These are phyloP conservation scores for Dilophus febrilis DNA, from an alignment of 2,888 invertebrate species.

Conservation along the genomic window DNA sequence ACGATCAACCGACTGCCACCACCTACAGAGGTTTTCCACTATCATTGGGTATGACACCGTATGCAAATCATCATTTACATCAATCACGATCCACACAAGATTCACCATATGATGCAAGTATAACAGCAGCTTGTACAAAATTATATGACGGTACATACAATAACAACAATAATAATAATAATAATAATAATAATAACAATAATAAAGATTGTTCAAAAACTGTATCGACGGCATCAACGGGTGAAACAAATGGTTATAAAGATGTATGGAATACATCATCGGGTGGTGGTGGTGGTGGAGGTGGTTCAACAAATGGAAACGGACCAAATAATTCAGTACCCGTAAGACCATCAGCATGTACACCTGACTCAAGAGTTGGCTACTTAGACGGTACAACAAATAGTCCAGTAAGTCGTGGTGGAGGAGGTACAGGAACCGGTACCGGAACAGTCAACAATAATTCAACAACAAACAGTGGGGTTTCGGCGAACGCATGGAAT, in stretches of 20 bases:
- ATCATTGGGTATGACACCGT: conserved; percentile 70
- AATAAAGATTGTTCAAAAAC: conserved; percentile 55
- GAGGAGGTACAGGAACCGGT: conserved; percentile 40
- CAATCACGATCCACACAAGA: conserved; percentile 70
- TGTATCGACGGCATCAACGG: conserved; percentile 37
- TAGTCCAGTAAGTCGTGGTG: conserved; percentile 55
- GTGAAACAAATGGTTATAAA: conserved; percentile 38
- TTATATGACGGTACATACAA: conserved; percentile 37
- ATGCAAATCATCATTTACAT: conserved; percentile 58
- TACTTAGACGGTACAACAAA: conserved; percentile 61
- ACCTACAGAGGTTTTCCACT: conserved; percentile 73
- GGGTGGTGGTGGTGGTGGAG: conserved; percentile 33
- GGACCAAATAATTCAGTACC: conserved; percentile 31
- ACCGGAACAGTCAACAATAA: too few species aligned
- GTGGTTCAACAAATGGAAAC: conserved; percentile 20
- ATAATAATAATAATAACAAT: conserved; percentile 37
- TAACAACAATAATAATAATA: too few species aligned
- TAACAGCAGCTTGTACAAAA: conserved; percentile 70
- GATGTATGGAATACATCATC: conserved; percentile 41
- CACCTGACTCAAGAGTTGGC: conserved; percentile 69
- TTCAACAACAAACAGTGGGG: conserved; percentile 35
- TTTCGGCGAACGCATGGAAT: conserved; percentile 58
- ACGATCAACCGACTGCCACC: conserved; percentile 52
- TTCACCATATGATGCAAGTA: conserved; percentile 80
- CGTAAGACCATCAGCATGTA: conserved; percentile 75